Percentiles rank a stretch among this genome's conserved stretches.
These are phyloP conservation scores for Chionodraco myersi DNA, from an alignment of 2,113 vertebrate species.

Conservation along the genomic window DNA sequence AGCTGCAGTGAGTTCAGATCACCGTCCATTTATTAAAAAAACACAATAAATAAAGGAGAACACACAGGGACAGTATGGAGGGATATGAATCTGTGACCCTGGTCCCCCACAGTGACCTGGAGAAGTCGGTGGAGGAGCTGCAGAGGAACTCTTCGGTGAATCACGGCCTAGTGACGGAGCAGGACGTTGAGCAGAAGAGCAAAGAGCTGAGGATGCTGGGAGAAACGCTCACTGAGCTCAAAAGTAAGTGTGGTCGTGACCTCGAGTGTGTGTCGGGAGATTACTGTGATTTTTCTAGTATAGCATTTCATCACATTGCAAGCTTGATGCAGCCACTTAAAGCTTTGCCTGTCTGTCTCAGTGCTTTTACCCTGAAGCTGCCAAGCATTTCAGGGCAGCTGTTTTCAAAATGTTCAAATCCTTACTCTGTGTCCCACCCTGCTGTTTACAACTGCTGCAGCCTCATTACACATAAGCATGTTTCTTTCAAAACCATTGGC, in stretches of 20 bases:
- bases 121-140: constrained; percentile 95
- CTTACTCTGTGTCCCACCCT: neutral
- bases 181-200: constrained; percentile 95
- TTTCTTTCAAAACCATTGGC: neutral
- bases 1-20: constrained; percentile 91
- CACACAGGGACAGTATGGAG: neutral
- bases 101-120: constrained; percentile 88
- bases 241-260: constrained; percentile 82
- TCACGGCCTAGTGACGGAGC: constrained; percentile 90
- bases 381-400: neutral
- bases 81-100: neutral
- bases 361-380: neutral
- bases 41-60: neutral
- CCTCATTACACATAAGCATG: neutral
- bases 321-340: neutral
- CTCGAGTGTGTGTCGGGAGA: neutral
- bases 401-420: neutral
- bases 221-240: constrained; percentile 93
- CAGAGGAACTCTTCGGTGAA: constrained; percentile 90
- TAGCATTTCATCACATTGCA: neutral
- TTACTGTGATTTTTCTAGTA: neutral
- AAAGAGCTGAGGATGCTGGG: constrained; percentile 92
- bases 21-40: neutral
- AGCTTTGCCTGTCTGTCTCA: neutral
- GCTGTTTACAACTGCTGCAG: constrained; percentile 1